These are phyloP conservation scores for Drosophila bifasciata DNA, from an alignment of 1,140 invertebrate species.

Conservation along the genomic window DNA sequence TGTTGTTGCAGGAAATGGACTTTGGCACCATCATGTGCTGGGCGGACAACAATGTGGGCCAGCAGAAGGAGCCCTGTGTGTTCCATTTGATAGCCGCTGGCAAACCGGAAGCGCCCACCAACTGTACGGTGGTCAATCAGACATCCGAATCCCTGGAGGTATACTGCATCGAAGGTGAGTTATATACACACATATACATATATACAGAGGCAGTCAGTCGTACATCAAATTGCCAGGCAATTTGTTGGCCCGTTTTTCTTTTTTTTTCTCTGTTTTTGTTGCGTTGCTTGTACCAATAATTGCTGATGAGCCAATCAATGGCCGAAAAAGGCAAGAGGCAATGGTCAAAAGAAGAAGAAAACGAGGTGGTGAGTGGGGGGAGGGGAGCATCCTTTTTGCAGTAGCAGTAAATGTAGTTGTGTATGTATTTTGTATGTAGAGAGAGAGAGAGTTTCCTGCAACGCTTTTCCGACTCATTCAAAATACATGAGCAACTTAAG, in stretches of 20 bases:
- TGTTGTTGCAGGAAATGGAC: constrained; percentile 86
- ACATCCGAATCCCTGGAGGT: constrained; percentile 91
- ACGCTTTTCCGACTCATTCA: constrained; percentile 82
- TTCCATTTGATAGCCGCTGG: constrained; percentile 91
- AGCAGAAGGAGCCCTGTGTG: constrained; percentile 89
- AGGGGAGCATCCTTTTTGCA: constrained; percentile 33
- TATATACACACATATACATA: constrained; percentile 13
- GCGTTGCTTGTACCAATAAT: constrained; percentile 57
- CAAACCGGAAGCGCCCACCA: constrained; percentile 91
- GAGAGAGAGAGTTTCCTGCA: constrained; percentile 77
- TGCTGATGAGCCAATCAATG: constrained; percentile 80
- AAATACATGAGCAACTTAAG: constrained; percentile 84
- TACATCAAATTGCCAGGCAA: constrained; percentile 52
- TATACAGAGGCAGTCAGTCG: constrained; percentile 5
- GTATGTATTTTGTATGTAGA: constrained; percentile 46
- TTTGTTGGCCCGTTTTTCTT: constrained; percentile 47
- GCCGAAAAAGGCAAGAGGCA: constrained; percentile 38
- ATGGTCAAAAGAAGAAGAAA: background rate
- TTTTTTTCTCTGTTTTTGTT: background rate
- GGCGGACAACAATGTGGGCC: constrained; percentile 88
- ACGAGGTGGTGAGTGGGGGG: background rate
- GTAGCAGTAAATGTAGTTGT: constrained; percentile 26
- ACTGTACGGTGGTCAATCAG: constrained; percentile 92
- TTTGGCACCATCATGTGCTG: constrained; percentile 90
- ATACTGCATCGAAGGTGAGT: constrained; percentile 88